A percentile compares a stretch with the other conserved stretches of the same genome.
Evolutionary conservation across 2,113 vertebrate species (phyloP).

Genomic region (Prochilodus magdalenae): DNA sequence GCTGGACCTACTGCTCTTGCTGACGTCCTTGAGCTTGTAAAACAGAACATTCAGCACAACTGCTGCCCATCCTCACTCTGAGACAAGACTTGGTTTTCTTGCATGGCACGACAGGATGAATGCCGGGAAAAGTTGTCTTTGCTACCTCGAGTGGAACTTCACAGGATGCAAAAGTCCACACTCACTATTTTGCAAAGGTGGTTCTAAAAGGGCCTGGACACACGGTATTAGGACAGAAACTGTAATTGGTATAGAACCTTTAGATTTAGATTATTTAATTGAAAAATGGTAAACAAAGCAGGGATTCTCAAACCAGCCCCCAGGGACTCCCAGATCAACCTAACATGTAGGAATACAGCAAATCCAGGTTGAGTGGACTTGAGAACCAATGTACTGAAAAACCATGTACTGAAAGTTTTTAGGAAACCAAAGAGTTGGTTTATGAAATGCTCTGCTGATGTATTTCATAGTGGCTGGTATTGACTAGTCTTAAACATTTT

Average conservation of each 20-base stretch:
- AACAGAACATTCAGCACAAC: background rate
- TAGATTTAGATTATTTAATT: background rate
- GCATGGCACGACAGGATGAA: background rate
- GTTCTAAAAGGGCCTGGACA: background rate
- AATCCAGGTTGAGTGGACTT: too few relatives aligned
- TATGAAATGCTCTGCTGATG: too few relatives aligned
- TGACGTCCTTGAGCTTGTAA: background rate
- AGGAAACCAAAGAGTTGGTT: too few relatives aligned
- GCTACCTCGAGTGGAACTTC: conserved; percentile 12
- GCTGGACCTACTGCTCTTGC: background rate
- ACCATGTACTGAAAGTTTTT: too few relatives aligned
- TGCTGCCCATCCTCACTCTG: background rate
- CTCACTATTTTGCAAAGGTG: too few relatives aligned
- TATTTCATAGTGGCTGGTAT: too few relatives aligned
- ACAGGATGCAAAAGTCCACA: background rate
- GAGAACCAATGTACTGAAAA: too few relatives aligned
- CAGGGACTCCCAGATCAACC: too few relatives aligned
- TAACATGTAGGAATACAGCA: too few relatives aligned
- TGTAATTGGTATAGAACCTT: background rate
- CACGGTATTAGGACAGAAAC: background rate
- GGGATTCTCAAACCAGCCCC: background rate
- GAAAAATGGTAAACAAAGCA: background rate
- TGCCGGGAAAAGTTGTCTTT: background rate
- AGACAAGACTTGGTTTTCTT: background rate
- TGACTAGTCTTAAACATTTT: too few relatives aligned